Base-by-base conservation (phyloP, 2,113 vertebrate genomes). In the Macquaria ambigua region DNA sequence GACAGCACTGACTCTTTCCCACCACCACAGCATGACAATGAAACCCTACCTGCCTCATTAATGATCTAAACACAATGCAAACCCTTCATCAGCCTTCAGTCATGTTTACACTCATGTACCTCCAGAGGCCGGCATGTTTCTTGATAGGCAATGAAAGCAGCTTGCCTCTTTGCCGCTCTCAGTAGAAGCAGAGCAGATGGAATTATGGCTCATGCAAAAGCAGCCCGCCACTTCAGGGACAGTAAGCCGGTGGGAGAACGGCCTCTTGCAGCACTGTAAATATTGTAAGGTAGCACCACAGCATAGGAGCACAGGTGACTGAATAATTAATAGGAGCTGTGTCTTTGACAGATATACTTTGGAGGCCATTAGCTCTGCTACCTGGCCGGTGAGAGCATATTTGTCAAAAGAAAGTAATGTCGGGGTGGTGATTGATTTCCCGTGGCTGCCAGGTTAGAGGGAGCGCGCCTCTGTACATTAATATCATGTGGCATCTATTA, bases 261-360 rank as follows among this genome's bases (percentile, higher is more conserved):
- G 83, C 52, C 83, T 88, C 79, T 75, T 63, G 75, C 84, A 81
- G 77, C 87, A 89, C 84, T 85, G 93, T 94, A 94, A 93, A 95
- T 94, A 95, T 92, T 91, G 89, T 85, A 93, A 87, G 86, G 85
- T 90, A 87, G 90, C 92, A 74, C 90, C 69, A 50, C 81, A 81
- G 90, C 90, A 89, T 72, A 56, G 84, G 62, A 89, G 75, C 83
- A 77, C 83, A 85, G 82, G 84, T 88, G 92, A 95, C 89, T 96
- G 88, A 95, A 96, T 96, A 95, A 96, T 95, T 96, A 93, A 95
- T 96, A 93, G 81, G 80, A 81, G 84, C 72, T 72, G 85, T 93
- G 90, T 92, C 90, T 79, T 89, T 94, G 94, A 93, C 93, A 94
- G 93, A 94, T 93, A 94, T 94, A 90, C 93, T 94, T 95, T 91